Percentiles rank a stretch among this genome's conserved stretches.
These are phyloP conservation scores for Chionis minor DNA, from an alignment of 2,113 vertebrate species.

Conservation along the genomic window DNA sequence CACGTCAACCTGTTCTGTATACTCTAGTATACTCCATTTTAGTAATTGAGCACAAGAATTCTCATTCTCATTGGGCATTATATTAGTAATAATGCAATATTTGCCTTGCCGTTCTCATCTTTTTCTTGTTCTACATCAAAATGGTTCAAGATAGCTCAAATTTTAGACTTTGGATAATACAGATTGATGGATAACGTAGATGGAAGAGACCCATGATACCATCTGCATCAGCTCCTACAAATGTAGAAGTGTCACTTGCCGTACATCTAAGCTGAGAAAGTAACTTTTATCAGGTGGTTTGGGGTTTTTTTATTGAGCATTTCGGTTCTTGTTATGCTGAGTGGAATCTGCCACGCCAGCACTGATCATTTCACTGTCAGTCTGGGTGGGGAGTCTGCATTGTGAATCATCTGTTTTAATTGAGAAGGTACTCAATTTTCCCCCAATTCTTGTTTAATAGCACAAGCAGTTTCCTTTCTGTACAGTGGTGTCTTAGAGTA, in stretches of 20 bases:
- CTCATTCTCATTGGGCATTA: not conserved
- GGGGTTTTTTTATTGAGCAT: constrained; percentile 29
- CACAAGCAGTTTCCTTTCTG: constrained; percentile 70
- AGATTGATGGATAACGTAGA: not conserved
- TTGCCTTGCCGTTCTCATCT: not conserved
- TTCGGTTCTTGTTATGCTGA: constrained; percentile 43
- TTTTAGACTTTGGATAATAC: not conserved
- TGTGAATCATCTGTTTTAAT: constrained; percentile 64
- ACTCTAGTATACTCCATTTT: not conserved
- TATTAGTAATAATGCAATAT: not conserved
- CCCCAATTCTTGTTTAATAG: constrained; percentile 65
- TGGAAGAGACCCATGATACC: not conserved
- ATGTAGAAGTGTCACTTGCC: not conserved
- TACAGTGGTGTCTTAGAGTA: constrained; percentile 65
- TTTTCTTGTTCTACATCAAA: not conserved
- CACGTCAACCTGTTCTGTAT: not conserved
- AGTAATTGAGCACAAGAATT: not conserved
- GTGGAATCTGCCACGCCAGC: constrained; percentile 14
- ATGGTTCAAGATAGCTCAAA: not conserved
- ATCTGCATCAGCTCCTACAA: not conserved
- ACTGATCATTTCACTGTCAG: constrained; percentile 24
- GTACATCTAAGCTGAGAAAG: constrained; percentile 15
- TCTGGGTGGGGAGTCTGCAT: constrained; percentile 29
- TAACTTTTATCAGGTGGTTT: constrained; percentile 14
- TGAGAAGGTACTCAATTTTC: constrained; percentile 53